Evolutionary conservation across 2,113 vertebrate species (phyloP).

Genomic region (Protomyctophum bolini): DNA sequence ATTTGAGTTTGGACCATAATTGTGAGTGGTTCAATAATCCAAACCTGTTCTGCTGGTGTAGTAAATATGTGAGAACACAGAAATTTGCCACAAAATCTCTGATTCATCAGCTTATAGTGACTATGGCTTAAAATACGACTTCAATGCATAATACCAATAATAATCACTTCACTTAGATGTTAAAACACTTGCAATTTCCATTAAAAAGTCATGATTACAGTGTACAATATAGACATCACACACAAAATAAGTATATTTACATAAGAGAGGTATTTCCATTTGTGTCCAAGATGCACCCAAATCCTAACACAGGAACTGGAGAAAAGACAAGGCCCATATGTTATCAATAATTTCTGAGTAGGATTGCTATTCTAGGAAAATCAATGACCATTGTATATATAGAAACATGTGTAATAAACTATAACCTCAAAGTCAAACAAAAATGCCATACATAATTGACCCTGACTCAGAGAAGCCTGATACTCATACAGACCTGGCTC

Average conservation of each 20-base stretch:
- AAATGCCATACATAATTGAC: not conserved
- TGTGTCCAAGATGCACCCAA: slow-evolving; percentile 3
- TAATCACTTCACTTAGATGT: slow-evolving; percentile 12
- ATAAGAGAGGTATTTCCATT: slow-evolving; percentile 10
- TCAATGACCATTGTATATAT: slow-evolving; percentile 9
- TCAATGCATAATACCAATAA: slow-evolving; percentile 8
- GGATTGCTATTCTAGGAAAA: slow-evolving; percentile 10
- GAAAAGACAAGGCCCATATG: not conserved
- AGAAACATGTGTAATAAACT: not conserved
- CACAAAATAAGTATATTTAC: slow-evolving; percentile 60
- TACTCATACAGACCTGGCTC: slow-evolving; percentile 5
- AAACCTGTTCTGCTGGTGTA: not conserved
- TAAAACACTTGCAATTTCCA: slow-evolving; percentile 1
- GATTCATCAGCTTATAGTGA: slow-evolving; percentile 19
- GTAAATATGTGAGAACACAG: slow-evolving; percentile 6
- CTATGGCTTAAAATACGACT: slow-evolving; percentile 30
- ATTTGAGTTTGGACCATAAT: not conserved
- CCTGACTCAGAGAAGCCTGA: not conserved
- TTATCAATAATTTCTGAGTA: slow-evolving; percentile 11
- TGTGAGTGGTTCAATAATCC: slow-evolving; percentile 9
- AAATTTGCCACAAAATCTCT: slow-evolving; percentile 16
- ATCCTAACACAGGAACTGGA: not conserved
- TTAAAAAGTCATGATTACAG: slow-evolving; percentile 25
- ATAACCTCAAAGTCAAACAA: slow-evolving; percentile 12
- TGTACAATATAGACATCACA: slow-evolving; percentile 38